Evolutionary conservation across 2,888 invertebrate genomes (phyloP), one percentile per base, ranked within the genome.

Genomic region (Erannis defoliaria): DNA sequence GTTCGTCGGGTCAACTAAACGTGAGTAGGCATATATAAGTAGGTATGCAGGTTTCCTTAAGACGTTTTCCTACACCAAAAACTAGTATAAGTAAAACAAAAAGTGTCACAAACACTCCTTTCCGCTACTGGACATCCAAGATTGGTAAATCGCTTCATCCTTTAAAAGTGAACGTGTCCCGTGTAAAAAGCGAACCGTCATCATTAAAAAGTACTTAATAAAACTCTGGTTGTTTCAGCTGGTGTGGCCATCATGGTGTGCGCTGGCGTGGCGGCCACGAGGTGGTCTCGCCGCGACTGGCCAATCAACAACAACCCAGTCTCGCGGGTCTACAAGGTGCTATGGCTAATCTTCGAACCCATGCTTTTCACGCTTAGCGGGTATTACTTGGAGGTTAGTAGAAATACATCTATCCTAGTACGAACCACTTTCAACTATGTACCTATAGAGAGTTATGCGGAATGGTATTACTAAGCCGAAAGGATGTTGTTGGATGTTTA

Each of bases 171-270:
- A 26, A 1, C 5, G 6, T 26, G 26, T 1, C 26, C 5, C 26
- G 8, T 26, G 26, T 8, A 26, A 5, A 26, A 26, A 26, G 26
- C 8, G 26, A 5, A 8, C 1, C 26, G 26, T 4, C 1, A 31
- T 9, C 8, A 31, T 31, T 3, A 31, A 10, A 31, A 9, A 9
- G 14, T 14, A 14, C 1, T 6, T 35, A 14, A 35, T 6, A 0
- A 14, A 35, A n/a, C 0, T 6, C 14, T 35, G 14, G 6, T 35
- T 35, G 35, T 62, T 62, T 43, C 74, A 93, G 93, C 92, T 45
- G 93, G 93, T 21, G 91, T 92, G n/a, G 91, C 91, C 1, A 84
- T 93, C 35, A 93, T 93, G 93, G 84, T 93, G 19, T 91, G 91
- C 64, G 90, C 90, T n/a, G 84, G 77, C n/a, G 78, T 88, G 33